Evolutionary conservation across 2,888 invertebrate genomes (phyloP).

Genomic region (Steinernema carpocapsae): DNA sequence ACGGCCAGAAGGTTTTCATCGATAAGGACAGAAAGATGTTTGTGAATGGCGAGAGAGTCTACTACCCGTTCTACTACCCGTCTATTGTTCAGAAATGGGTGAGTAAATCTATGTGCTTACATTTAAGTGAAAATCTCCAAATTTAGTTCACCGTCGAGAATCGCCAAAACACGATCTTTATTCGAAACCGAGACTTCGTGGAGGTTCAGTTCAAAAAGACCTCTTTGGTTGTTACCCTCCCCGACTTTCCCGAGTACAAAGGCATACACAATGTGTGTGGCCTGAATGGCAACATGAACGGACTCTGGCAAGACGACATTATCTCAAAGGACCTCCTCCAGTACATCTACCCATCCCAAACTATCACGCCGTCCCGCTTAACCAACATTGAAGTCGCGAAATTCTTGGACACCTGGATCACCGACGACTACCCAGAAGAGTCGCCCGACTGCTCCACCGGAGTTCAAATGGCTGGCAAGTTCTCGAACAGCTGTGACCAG

Average conservation of each 20-base stretch:
- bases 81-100: background rate
- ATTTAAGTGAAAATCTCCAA: background rate
- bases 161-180: background rate
- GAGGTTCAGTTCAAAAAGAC: background rate
- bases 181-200: background rate
- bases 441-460: background rate
- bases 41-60: background rate
- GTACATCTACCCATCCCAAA: too few species aligned
- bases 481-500: background rate
- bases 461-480: background rate
- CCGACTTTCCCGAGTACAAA: background rate
- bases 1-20: background rate
- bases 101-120: background rate
- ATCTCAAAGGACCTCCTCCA: too few species aligned
- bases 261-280: background rate
- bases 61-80: slow-evolving; percentile 2
- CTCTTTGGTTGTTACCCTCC: background rate
- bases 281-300: background rate
- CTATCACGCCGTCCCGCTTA: background rate
- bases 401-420: background rate
- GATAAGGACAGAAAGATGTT: background rate
- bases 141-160: background rate
- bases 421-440: background rate
- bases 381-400: background rate
- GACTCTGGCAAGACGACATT: background rate